Conservation (phyloP, 2,797 vertebrate genomes). For the Loris lydekkerianus region DNA sequence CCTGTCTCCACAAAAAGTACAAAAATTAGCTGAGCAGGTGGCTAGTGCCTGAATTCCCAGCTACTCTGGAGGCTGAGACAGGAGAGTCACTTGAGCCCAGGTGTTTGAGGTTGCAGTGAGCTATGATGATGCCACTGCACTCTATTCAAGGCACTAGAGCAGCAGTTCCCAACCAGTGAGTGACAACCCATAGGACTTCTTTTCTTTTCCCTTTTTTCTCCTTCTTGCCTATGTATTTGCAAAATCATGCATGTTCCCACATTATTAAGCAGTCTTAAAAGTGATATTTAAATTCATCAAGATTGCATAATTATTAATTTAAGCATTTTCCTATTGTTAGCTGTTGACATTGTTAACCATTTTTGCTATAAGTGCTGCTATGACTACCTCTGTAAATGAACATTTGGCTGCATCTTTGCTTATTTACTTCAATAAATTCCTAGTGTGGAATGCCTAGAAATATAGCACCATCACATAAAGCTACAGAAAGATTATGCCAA, state of each 20-base stretch:
- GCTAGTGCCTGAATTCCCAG: no score
- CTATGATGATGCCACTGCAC: no score
- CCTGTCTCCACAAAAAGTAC: no score
- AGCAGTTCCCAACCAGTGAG: no score
- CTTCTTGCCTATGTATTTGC: conserved; percentile 3
- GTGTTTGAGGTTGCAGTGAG: no score
- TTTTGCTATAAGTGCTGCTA: conserved; percentile 18
- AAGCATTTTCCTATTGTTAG: not conserved
- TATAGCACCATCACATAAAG: not conserved
- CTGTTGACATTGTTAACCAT: not conserved
- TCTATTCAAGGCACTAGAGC: no score
- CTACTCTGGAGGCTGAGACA: no score
- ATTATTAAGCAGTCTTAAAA: conserved; percentile 6
- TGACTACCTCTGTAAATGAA: not conserved
- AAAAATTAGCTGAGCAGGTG: no score
- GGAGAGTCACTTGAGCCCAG: no score
- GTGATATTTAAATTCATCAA: conserved; percentile 49
- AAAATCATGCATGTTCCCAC: conserved; percentile 1
- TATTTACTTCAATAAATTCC: conserved; percentile 37
- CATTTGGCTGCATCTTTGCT: conserved; percentile 8
- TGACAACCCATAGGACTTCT: not conserved
- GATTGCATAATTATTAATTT: not conserved
- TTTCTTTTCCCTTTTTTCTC: not conserved
- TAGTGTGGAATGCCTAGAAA: conserved; percentile 5
- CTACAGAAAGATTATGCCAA: not conserved